A percentile compares a stretch with the other conserved stretches of the same genome.
Evolutionary conservation across 2,888 invertebrate genomes (phyloP).

Genomic region (Sarcophaga carnaria): DNA sequence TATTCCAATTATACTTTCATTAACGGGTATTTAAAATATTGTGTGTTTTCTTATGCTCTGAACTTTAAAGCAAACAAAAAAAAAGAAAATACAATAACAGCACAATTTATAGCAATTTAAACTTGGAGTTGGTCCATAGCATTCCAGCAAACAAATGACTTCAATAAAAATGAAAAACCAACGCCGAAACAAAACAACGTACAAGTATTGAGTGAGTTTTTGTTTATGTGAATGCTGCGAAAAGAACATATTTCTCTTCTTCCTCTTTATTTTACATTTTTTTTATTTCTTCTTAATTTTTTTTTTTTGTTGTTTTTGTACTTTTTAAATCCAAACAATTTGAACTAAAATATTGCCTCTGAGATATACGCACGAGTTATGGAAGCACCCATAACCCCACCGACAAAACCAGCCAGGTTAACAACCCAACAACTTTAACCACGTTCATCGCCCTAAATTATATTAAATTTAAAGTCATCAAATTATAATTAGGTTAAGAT

Average conservation of each 20-base stretch:
- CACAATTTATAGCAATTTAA: slow-evolving; percentile 49
- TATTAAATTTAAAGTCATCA: too few relatives aligned
- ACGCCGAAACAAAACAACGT: slow-evolving; percentile 8
- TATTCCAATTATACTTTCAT: too few relatives aligned
- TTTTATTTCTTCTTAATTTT: too few relatives aligned
- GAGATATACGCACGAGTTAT: slow-evolving; percentile 29
- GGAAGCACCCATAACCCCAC: too few relatives aligned
- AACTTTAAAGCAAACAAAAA: background rate
- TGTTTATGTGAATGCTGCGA: slow-evolving; percentile 19
- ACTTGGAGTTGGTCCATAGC: slow-evolving; percentile 47
- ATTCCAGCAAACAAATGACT: slow-evolving; percentile 26
- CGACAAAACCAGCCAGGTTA: too few relatives aligned
- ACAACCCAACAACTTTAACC: too few relatives aligned
- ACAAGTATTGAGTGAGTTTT: slow-evolving; percentile 19
- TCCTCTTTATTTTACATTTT: too few relatives aligned
- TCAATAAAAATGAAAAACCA: background rate
- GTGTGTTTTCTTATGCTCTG: background rate
- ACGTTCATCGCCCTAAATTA: too few relatives aligned
- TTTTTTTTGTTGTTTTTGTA: background rate
- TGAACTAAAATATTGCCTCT: slow-evolving; percentile 48
- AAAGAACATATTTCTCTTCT: background rate
- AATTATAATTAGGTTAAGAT: too few relatives aligned
- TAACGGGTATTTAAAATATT: too few relatives aligned
- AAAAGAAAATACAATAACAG: slow-evolving; percentile 2
- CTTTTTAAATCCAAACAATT: slow-evolving; percentile 54